Evolutionary conservation across 2,888 invertebrate species (phyloP), one percentile per base, ranked within the genome.

Genomic region (Melangyna quadrimaculata): DNA sequence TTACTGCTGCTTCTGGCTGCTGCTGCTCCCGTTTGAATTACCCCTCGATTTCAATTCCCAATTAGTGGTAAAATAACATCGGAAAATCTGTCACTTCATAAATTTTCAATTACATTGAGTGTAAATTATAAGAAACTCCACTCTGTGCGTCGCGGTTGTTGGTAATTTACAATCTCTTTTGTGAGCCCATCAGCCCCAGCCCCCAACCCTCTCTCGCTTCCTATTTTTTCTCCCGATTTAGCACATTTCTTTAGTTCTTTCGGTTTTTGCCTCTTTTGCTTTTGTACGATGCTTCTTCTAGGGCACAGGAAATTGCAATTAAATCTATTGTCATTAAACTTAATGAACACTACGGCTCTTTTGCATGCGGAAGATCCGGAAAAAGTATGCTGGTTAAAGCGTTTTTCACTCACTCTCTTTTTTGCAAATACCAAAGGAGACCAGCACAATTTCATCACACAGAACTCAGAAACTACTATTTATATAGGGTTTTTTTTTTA

Each of bases 281-380:
- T 24, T 53, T 37, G 22, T 35, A 43, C 22, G 27, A 43, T 8
- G 57, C 29, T 29, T 51, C 67, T 79, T 70, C 81, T 78, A 63
- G 75, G 80, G 75, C 75, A 72, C 48, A 77, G 84, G 86, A 86
- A 81, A 81, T 78, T 81, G 81, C 86, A 86, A 86, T 86, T 86
- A 86, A 86, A 86, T 86, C 86, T 72, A 73, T 86, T 86, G 86
- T 81, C 86, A 81, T 86, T 86, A 77, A 75, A 55, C 65, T 67
- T 77, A 86, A 81, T 73, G 81, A 86, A 86, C 14, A 51, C 48
- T 61, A 72, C 67, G 67, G 77, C 63, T 77, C 69, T 48, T 80
- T 86, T 73, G 79, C 74, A 81, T 24, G 70, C 2, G 3, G 67
- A 55, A 1, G 67, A 55, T 19, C 73, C 57, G 57, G 57, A 37